phyloP scores from a whole-genome alignment of 64 coral and sea anemone genomes.

The Hydrozoanthus tunicans region DNA sequence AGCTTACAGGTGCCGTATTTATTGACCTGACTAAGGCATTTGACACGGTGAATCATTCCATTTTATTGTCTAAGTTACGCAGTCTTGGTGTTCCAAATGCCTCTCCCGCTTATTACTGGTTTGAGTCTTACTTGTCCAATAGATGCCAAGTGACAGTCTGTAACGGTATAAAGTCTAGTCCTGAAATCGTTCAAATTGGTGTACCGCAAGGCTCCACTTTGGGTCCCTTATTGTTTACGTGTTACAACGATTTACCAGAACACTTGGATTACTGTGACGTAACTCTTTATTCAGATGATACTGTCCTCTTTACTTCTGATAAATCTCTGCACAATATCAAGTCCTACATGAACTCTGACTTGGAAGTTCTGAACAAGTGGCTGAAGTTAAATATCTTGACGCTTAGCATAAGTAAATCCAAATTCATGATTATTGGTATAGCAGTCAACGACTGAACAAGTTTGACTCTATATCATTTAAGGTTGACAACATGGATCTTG shows the following conservation, averaged over 20 bases:
- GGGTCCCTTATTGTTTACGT: constrained; percentile 42
- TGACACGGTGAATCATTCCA: too few species aligned
- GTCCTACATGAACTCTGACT: constrained; percentile 62
- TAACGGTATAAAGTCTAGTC: constrained; percentile 24
- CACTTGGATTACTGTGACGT: constrained; percentile 63
- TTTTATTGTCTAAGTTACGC: constrained; percentile 2
- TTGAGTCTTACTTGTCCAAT: constrained; percentile 48
- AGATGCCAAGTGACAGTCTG: constrained; percentile 56
- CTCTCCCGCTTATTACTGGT: constrained; percentile 42
- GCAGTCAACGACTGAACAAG: constrained; percentile 50
- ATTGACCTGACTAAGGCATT: constrained; percentile 8
- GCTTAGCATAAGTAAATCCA: neutral
- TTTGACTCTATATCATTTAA: constrained; percentile 50
- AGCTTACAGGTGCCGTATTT: neutral
- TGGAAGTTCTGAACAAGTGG: constrained; percentile 41
- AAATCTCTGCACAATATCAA: constrained; percentile 65
- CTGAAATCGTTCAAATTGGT: constrained; percentile 17
- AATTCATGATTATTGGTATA: constrained; percentile 46
- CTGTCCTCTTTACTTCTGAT: constrained; percentile 63
- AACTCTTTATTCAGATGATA: constrained; percentile 70
- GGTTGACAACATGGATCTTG: neutral
- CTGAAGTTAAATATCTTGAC: constrained; percentile 43
- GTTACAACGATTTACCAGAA: constrained; percentile 25
- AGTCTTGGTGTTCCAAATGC: constrained; percentile 23
- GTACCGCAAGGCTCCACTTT: constrained; percentile 23